phyloP scores from a whole-genome alignment of 1,140 invertebrate genomes.

The Leptoteleia sp. region DNA sequence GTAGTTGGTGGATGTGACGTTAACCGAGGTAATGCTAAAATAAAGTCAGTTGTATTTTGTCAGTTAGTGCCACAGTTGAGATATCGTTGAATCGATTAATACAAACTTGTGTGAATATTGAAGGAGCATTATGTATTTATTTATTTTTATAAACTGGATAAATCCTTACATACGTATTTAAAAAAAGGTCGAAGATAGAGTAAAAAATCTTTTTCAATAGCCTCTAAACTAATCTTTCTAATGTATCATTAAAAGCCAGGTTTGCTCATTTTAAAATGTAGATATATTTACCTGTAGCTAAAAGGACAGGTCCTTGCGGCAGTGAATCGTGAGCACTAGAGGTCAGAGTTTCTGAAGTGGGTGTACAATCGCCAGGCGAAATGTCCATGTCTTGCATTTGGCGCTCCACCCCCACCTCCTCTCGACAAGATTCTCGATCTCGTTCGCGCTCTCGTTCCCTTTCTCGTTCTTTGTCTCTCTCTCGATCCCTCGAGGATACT shows the following conservation, averaged over 20 bases:
- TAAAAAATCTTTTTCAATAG: no score
- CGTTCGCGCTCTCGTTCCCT: conserved; percentile 76
- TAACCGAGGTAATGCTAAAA: conserved; percentile 85
- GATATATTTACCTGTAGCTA: conserved; percentile 84
- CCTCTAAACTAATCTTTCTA: no score
- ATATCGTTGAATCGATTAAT: no score
- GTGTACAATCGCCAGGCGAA: conserved; percentile 90
- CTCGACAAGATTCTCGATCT: conserved; percentile 75
- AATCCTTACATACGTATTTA: no score
- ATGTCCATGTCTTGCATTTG: conserved; percentile 91
- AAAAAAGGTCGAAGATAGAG: no score
- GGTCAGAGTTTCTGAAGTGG: conserved; percentile 85
- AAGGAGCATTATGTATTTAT: no score
- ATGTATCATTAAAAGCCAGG: no score
- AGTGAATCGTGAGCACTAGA: conserved; percentile 77
- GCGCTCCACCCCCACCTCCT: conserved; percentile 75
- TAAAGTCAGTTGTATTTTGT: no score
- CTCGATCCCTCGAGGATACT: conserved; percentile 71
- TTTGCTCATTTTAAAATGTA: no score
- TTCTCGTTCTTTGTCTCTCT: conserved; percentile 74
- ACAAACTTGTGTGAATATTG: no score
- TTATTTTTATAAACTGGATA: no score
- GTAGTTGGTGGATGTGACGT: conserved; percentile 82
- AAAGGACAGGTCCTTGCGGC: conserved; percentile 82
- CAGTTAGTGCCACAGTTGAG: no score